Evolutionary conservation across 1,140 invertebrate genomes (phyloP), one percentile per base, ranked within the genome.

Genomic region (Aphelenchoides avenae): DNA sequence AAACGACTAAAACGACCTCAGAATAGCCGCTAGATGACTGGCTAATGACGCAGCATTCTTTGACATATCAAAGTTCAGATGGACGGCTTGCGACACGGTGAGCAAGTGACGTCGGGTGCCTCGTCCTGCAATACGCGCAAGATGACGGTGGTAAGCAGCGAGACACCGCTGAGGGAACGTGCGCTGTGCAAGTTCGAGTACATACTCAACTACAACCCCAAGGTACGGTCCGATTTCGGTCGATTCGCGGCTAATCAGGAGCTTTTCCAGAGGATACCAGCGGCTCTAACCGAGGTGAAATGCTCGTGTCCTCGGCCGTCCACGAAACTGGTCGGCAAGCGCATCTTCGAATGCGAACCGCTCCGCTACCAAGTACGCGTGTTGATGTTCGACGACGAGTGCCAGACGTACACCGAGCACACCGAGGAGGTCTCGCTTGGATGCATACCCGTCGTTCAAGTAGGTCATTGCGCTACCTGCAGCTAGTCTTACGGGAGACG

Each of bases 141-240:
- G 37, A 52, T 73, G 55, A 68, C 54, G 24, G 57, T 59, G 6
- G 67, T 77, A 20, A 73, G 68, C 50, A 52, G 71, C 18, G 66
- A 66, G 43, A 75, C 73, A 5, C 73, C 73, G 5, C 50, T 75
- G 11, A 22, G 73, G 7, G 73, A 75, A 51, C 29, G 73, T 42
- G 73, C 73, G 7, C 46, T 75, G 33, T 75, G 73, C 44, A 74
- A 77, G 46, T 75, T 75, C 47, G 73, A 75, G 51, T 75, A 75
- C 54, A 51, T 77, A 3, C 55, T 75, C 7, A 77, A 75, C 44
- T 77, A 77, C 51, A 75, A 75, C 30, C 72, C 73, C 29, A 75
- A 75, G 49, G 74, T 74, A 30, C 22, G 61, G 51, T 13, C 44
- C 20, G 1, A 26, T 58, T 5, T 54, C 2, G 3, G 9, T 18